A percentile compares a stretch with the other conserved stretches of the same genome.
Conservation (phyloP, 2,888 invertebrate species). For the Pyrrhia umbra region DNA sequence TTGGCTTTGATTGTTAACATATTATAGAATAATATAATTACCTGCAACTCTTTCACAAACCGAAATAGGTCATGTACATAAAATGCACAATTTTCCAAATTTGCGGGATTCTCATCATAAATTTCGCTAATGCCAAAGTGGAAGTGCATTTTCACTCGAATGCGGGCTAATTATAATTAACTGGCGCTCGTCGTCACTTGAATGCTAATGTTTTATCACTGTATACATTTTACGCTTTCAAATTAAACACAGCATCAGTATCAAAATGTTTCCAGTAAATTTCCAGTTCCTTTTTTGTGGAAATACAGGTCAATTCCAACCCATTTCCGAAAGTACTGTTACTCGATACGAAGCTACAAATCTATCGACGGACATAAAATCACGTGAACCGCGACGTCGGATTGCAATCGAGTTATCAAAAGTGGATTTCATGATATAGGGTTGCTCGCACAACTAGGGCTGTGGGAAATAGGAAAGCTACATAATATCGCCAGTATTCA, state of each 20-base stretch:
- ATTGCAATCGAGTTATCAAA: constrained; percentile 37
- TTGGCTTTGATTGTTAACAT: too few relatives aligned
- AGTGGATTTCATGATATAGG: constrained; percentile 18
- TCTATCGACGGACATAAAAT: constrained; percentile 14
- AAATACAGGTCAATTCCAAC: constrained; percentile 18
- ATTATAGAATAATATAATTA: too few relatives aligned
- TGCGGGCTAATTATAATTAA: constrained; percentile 14
- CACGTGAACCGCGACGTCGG: constrained; percentile 2
- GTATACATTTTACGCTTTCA: background rate
- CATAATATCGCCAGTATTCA: background rate
- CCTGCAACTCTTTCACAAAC: too few relatives aligned
- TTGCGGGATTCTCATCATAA: background rate
- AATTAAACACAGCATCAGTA: background rate
- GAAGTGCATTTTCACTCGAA: constrained; percentile 6
- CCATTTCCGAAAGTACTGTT: constrained; percentile 30
- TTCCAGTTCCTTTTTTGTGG: background rate
- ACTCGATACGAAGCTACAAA: constrained; percentile 14
- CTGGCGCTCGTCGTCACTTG: background rate
- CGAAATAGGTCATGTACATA: background rate
- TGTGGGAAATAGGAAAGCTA: constrained; percentile 10
- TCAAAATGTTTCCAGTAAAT: background rate
- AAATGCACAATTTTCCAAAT: background rate
- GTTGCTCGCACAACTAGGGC: background rate
- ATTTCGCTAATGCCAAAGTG: constrained; percentile 1
- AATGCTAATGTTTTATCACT: constrained; percentile 1